Conservation (phyloP, 2,797 vertebrate species). For the Halcyon chelicuti region DNA sequence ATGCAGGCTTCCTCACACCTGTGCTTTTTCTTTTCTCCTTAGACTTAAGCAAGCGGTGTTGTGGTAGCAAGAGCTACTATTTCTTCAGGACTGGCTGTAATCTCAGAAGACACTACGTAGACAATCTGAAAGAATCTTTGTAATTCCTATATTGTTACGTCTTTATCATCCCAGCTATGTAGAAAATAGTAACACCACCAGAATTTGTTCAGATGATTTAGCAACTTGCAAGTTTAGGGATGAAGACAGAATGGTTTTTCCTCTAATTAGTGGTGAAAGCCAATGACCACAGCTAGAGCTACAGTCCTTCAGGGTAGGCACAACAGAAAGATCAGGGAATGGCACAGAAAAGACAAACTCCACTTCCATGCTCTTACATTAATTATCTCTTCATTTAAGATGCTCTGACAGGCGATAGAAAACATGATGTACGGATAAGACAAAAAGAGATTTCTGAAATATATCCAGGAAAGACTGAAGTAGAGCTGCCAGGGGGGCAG, state of each 20-base stretch:
- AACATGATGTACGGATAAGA: neutral
- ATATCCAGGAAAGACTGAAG: neutral
- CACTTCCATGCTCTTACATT: neutral
- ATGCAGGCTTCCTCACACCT: constrained; percentile 50
- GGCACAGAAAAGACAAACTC: neutral
- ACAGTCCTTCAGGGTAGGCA: neutral
- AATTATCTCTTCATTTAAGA: neutral
- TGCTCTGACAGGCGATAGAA: neutral
- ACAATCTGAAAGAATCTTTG: neutral
- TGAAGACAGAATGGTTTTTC: neutral
- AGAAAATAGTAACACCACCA: neutral
- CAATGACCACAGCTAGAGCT: neutral
- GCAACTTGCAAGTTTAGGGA: neutral
- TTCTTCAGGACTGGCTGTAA: neutral
- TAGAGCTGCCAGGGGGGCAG: neutral
- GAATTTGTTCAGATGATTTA: neutral
- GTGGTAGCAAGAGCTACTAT: neutral
- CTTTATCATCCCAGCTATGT: neutral
- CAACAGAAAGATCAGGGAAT: neutral
- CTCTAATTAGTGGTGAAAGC: neutral
- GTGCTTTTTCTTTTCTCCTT: neutral
- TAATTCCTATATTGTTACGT: neutral
- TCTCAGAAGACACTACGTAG: neutral
- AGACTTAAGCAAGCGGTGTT: neutral
- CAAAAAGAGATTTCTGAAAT: neutral